These are phyloP conservation scores for Acleris emargana DNA, from an alignment of 2,888 invertebrate genomes.

Conservation along the genomic window DNA sequence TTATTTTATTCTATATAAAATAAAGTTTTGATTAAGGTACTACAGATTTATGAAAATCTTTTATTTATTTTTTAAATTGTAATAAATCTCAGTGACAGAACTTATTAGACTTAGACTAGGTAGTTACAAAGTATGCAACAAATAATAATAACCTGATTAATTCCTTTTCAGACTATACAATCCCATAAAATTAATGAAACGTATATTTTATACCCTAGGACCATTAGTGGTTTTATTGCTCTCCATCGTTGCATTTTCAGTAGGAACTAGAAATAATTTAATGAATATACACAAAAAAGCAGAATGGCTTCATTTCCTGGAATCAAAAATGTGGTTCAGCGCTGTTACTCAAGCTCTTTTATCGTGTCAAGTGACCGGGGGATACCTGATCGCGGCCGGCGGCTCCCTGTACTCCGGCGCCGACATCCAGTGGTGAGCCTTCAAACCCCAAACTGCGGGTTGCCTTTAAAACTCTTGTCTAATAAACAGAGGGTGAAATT, in stretches of 20 bases:
- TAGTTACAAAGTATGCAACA: not conserved
- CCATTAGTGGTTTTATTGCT: slow-evolving; percentile 53
- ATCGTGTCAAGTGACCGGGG: slow-evolving; percentile 66
- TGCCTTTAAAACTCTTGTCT: no score
- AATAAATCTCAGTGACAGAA: no score
- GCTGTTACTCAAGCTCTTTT: slow-evolving; percentile 64
- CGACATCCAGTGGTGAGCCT: slow-evolving; percentile 66
- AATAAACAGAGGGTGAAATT: no score
- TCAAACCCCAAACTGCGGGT: no score
- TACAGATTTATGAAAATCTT: no score
- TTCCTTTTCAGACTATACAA: slow-evolving; percentile 64
- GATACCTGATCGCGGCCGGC: slow-evolving; percentile 65
- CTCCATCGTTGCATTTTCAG: slow-evolving; percentile 46
- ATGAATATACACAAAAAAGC: slow-evolving; percentile 42
- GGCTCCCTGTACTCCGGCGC: slow-evolving; percentile 63
- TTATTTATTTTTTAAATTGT: no score
- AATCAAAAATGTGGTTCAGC: slow-evolving; percentile 62
- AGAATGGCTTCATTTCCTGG: slow-evolving; percentile 57
- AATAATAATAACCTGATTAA: slow-evolving; percentile 9
- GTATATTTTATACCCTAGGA: slow-evolving; percentile 58
- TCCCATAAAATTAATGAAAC: slow-evolving; percentile 68
- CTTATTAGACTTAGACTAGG: no score
- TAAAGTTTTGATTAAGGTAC: no score
- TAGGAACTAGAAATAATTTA: slow-evolving; percentile 51
- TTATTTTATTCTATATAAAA: no score